Evolutionary conservation across 2,888 invertebrate genomes (phyloP), one percentile per base, ranked within the genome.

Genomic region (Yponomeuta malinellus): DNA sequence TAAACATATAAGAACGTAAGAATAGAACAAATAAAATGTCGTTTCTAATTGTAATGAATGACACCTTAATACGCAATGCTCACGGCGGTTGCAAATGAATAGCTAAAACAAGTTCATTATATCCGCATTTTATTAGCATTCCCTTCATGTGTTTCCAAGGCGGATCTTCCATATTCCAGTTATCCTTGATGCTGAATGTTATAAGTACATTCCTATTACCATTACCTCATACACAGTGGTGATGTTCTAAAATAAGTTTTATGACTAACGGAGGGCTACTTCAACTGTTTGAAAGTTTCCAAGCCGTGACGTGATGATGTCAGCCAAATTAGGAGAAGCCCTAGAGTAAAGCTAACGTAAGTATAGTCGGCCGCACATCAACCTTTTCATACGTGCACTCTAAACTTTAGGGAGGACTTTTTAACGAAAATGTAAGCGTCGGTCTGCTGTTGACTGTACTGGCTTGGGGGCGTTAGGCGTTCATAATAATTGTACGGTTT

Each of bases 91-190:
- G 52, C 52, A 59, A 59, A 59, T 59, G 6, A 15, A 59, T 59
- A 15, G 52, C 52, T 59, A 59, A 59, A 15, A 59, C 52, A 59
- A 59, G 52, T 59, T 59, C 52, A 59, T 59, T 43, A 15, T 59
- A 59, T 59, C 52, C 12, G 52, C 52, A 59, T 59, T 59, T 59
- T 59, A 59, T 59, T 59, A 59, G 52, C 52, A 59, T 59, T 59
- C 52, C 12, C 52, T 59, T 59, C 12, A 59, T 59, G 52, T 59
- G 52, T 59, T 15, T 59, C 52, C 52, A 59, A 59, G 15, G 52
- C 52, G 52, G 52, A 59, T 59, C 12, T 59, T 59, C 12, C 15
- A 59, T 5, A 15, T 43, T 23, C 23, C 23, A 43, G 43, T 8
- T 43, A 43, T 43, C 43, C 43, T 43, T 43, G 43, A 43, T 8